Evolutionary conservation across 1,140 invertebrate genomes (phyloP), one percentile per base, ranked within the genome.

Genomic region (Drosophila nigrodunni): DNA sequence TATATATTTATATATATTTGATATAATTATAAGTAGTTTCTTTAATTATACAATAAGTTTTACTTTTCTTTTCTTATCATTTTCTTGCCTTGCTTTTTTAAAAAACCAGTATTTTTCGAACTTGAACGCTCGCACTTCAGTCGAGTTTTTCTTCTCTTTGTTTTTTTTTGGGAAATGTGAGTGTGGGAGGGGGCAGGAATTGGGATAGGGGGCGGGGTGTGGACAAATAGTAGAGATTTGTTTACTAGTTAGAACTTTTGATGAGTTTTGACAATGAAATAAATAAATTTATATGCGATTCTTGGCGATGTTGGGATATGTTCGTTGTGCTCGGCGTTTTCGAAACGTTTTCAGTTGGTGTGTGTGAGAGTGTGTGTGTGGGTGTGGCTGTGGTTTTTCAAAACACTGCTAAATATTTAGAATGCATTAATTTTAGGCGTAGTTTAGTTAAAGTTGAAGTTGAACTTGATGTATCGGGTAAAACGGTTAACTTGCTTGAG

Each of bases 121-220:
- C 83, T 89, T 87, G 87, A 87, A 87, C 82, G 82, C 83, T 87
- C 83, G 82, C 82, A 66, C 80, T 79, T 88, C 83, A 88, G 83
- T 88, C 83, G 83, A 88, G 83, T 78, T 88, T 72, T 72, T 71
- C 21, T 49, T 52, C 50, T 43, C 18, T 21, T 21, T 50, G 2
- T 15, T 52, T 49, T 52, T 43, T 47, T 66, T 66, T 74, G 61
- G 76, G 73, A 74, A 74, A 67, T 82, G 44, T 69, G 46, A 43
- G 49, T 58, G 43, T 35, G 25, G 7, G 11, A 39, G 43, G 46
- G 18, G 41, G 43, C 18, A n/a, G 64, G 49, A 25, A 64, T 30
- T 15, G 30, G 13, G 30, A 11, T 13, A 18, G 49, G 47, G 21
- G 9, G 2, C 7, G 25, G 15, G 35, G 11, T 7, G 47, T 62